A percentile compares a stretch with the other conserved stretches of the same genome.
Evolutionary conservation across 2,888 invertebrate genomes (phyloP).

Genomic region (Pristionchus maxplancki): DNA sequence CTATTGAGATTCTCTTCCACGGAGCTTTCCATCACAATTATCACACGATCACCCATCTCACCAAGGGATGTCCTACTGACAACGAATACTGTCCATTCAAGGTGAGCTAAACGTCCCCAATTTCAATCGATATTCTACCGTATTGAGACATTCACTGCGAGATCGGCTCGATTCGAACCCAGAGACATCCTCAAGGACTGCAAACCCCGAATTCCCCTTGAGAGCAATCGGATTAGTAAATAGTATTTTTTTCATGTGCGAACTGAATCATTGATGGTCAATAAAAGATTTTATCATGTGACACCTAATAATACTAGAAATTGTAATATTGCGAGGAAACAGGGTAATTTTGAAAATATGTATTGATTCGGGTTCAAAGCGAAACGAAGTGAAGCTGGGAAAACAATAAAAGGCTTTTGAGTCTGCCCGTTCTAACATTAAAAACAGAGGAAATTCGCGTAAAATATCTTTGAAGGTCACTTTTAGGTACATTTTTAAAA

Average conservation of each 20-base stretch:
- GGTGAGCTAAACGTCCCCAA: constrained; percentile 48
- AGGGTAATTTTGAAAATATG: not conserved
- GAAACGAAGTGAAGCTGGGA: constrained; percentile 8
- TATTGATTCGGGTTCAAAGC: not conserved
- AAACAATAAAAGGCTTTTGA: constrained; percentile 15
- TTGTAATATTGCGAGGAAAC: not conserved
- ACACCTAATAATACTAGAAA: constrained; percentile 20
- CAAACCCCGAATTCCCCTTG: constrained; percentile 24
- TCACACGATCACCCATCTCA: constrained; percentile 68
- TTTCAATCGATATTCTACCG: not conserved
- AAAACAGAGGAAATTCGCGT: constrained; percentile 24
- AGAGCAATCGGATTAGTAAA: not conserved
- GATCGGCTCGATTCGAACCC: constrained; percentile 44
- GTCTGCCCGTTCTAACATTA: constrained; percentile 36
- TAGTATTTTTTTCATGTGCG: not conserved
- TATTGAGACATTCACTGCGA: constrained; percentile 35
- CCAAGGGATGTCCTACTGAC: constrained; percentile 67
- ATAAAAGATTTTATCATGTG: constrained; percentile 31
- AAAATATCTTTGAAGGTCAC: constrained; percentile 33
- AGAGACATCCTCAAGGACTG: constrained; percentile 35
- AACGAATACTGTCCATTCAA: constrained; percentile 66
- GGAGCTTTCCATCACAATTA: constrained; percentile 72
- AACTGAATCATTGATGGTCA: not conserved
- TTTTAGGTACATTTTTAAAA: constrained; percentile 37
- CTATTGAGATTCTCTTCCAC: constrained; percentile 67